Evolutionary conservation across 2,888 invertebrate species (phyloP).

Genomic region (Ommatoiulus sabulosus): DNA sequence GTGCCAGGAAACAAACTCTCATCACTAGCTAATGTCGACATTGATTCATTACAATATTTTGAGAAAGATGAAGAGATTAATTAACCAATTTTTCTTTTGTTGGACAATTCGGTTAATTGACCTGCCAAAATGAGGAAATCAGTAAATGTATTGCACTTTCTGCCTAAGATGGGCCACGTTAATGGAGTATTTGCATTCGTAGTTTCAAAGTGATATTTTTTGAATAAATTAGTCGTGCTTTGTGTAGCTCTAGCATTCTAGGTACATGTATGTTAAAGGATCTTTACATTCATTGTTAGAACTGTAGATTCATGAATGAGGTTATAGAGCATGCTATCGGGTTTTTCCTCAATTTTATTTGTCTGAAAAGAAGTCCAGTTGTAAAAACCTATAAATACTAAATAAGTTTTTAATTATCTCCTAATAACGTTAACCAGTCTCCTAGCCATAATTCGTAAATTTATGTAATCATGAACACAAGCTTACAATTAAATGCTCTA

Average conservation of each 20-base stretch:
- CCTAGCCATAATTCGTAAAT: background rate
- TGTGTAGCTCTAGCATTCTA: background rate
- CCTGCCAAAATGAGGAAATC: background rate
- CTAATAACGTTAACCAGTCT: background rate
- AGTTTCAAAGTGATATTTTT: conserved; percentile 20
- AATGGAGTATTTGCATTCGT: background rate
- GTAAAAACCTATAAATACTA: background rate
- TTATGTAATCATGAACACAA: background rate
- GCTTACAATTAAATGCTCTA: background rate
- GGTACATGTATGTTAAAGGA: background rate
- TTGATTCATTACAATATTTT: background rate
- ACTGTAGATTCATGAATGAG: conserved; percentile 19
- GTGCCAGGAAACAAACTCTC: background rate
- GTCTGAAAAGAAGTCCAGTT: background rate
- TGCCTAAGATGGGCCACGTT: background rate
- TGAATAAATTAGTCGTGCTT: background rate
- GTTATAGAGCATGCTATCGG: background rate
- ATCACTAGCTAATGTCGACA: background rate
- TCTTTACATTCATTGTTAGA: background rate
- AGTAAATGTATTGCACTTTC: background rate
- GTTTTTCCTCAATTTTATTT: background rate
- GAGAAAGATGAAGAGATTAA: background rate
- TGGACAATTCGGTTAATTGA: background rate
- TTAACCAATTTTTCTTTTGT: background rate
- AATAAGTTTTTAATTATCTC: too few species aligned